phyloP scores from a whole-genome alignment of 2,797 vertebrate species.

The Poecile montanus region DNA sequence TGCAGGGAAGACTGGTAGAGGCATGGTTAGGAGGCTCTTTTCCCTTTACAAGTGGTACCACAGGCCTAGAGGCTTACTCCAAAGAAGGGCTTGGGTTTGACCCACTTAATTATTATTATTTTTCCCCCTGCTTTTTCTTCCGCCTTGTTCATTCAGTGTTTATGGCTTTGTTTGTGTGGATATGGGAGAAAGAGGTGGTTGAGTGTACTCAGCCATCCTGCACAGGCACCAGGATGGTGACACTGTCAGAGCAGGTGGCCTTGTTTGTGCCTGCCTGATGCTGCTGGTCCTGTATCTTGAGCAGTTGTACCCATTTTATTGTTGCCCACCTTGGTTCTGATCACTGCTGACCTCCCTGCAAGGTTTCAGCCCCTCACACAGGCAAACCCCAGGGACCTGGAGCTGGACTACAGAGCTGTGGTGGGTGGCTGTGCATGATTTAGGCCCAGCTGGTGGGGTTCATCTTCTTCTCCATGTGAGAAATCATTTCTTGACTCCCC shows the following conservation, averaged over 20 bases:
- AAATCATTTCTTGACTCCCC: conserved; percentile 14
- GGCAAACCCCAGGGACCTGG: neutral
- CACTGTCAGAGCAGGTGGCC: neutral
- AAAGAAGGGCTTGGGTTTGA: neutral
- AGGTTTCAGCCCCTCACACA: neutral
- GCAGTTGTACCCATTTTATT: neutral
- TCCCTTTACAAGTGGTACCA: neutral
- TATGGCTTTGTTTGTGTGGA: neutral
- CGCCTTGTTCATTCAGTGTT: neutral
- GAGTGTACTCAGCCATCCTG: rapidly evolving
- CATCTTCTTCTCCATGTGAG: conserved; percentile 32
- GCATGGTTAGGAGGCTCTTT: neutral
- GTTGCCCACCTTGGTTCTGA: neutral
- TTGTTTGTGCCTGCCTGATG: neutral
- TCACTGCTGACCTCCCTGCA: neutral
- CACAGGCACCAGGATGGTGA: rapidly evolving
- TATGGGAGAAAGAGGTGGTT: neutral
- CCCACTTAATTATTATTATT: neutral
- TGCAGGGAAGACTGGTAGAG: neutral
- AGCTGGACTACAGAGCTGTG: neutral
- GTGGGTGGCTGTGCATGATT: conserved; percentile 60
- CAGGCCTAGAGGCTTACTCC: neutral
- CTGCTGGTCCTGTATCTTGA: neutral
- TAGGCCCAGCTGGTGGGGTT: conserved; percentile 3
- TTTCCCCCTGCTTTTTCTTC: rapidly evolving